Base-by-base conservation (phyloP, 1,140 invertebrate genomes). In the Aphaenogaster floridana region DNA sequence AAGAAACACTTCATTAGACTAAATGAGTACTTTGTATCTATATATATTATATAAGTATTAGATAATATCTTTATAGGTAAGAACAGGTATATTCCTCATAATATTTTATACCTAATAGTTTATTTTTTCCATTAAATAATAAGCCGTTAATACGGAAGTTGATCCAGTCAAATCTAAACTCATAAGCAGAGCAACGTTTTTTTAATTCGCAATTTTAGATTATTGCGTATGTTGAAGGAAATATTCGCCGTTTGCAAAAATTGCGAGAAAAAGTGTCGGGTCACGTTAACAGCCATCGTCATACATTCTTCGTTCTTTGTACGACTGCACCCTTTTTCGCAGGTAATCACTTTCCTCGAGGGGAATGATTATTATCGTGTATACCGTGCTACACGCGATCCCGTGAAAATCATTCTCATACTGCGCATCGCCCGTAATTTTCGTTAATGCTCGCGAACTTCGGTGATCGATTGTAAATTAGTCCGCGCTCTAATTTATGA, bases 261-360 rank as follows among this genome's bases (percentile, higher is more conserved):
- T 11, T 13, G 21, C 13, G n/a, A 45, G 76, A 66, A 15, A 86
- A 8, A 50, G 45, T 66, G 42, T 45, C n/a, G 42, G 21, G 42
- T 48, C 71, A 63, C n/a, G 42, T 85, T 85, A 74, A 85, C 78
- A n/a, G 42, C 7, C 28, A n/a, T 48, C 15, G 48, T 57, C 68
- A 81, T 71, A 74, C 48, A 84, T 63, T 52, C 57, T 66, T 61
- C 78, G 61, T 88, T 84, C 64, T 79, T 91, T 88, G 81, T 72
- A 50, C 34, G 72, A 90, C 93, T 88, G 89, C 93, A 93, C 93
- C 93, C 89, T 89, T 91, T 36, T 85, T 78, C 48, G 28, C 86
- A 89, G 86, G 88, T 94, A 94, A 94, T 94, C 90, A 94, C 91
- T 94, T 79, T 91, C 79, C 78, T 88, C 45, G 34, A 48, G 54